Conservation (phyloP, 1,140 invertebrate genomes). For the Phocides pigmalion region DNA sequence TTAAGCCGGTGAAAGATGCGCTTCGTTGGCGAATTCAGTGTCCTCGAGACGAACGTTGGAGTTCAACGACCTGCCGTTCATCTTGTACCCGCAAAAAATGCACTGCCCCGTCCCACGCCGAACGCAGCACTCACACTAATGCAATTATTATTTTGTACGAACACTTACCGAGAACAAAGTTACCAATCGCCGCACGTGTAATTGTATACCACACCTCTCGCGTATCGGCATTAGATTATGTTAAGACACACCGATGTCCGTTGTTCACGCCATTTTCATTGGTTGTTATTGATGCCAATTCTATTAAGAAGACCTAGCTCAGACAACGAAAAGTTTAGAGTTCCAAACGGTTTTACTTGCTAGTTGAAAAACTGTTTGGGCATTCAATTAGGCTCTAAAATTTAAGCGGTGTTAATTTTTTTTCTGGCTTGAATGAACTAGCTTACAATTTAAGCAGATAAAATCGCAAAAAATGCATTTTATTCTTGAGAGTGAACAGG, state of each 20-base stretch:
- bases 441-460: background rate
- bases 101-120: slow-evolving; percentile 75
- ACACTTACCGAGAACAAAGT: slow-evolving; percentile 51
- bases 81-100: slow-evolving; percentile 80
- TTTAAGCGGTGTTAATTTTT: too few species aligned
- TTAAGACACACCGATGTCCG: slow-evolving; percentile 37
- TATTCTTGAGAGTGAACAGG: slow-evolving; percentile 12
- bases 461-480: slow-evolving; percentile 17
- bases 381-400: too few species aligned
- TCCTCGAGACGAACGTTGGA: slow-evolving; percentile 69
- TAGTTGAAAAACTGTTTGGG: background rate
- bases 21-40: slow-evolving; percentile 71
- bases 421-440: too few species aligned
- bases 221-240: slow-evolving; percentile 49
- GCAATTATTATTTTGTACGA: slow-evolving; percentile 43
- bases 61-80: slow-evolving; percentile 74
- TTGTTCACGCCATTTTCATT: slow-evolving; percentile 30
- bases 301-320: background rate
- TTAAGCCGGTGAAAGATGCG: slow-evolving; percentile 62
- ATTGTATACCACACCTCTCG: slow-evolving; percentile 56
- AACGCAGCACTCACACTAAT: slow-evolving; percentile 67
- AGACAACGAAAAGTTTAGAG: too few species aligned
- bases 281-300: slow-evolving; percentile 45
- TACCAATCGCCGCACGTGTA: slow-evolving; percentile 61
- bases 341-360: too few species aligned